Percentiles rank a stretch among this genome's conserved stretches.
phyloP scores from a whole-genome alignment of 2,113 vertebrate genomes.

The Dicentrarchus labrax region DNA sequence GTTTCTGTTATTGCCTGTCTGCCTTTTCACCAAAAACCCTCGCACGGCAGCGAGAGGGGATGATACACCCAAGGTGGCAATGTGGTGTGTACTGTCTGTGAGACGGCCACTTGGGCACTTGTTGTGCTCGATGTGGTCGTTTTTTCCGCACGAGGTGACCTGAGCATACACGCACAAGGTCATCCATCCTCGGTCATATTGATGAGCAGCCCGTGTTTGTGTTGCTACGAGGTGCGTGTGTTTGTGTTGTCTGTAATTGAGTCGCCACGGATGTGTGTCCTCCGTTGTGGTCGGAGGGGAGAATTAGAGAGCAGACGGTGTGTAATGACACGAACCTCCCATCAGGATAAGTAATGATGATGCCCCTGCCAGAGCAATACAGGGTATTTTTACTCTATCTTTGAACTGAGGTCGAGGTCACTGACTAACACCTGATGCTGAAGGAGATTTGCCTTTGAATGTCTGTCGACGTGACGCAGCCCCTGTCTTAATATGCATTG shows the following conservation, averaged over 20 bases:
- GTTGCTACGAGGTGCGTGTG: conserved; percentile 26
- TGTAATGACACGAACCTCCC: conserved; percentile 61
- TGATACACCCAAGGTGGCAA: conserved; percentile 61
- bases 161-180: conserved; percentile 79
- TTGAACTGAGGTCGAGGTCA: conserved; percentile 73
- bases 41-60: conserved; percentile 27
- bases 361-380: conserved; percentile 25
- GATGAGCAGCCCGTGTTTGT: conserved; percentile 50
- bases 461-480: conserved; percentile 66
- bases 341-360: conserved; percentile 57
- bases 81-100: conserved; percentile 41
- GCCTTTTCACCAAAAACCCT: conserved; percentile 34
- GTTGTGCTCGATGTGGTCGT: conserved; percentile 70
- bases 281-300: conserved; percentile 55
- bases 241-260: conserved; percentile 51
- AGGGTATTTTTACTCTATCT: conserved; percentile 33
- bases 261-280: conserved; percentile 46
- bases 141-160: conserved; percentile 68
- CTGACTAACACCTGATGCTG: conserved; percentile 81
- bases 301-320: conserved; percentile 70
- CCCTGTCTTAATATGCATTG: conserved; percentile 27
- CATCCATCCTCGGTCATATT: conserved; percentile 58
- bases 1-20: conserved; percentile 39
- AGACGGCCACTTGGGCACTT: conserved; percentile 75
- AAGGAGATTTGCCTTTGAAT: conserved; percentile 39